Evolutionary conservation across 2,797 vertebrate species (phyloP).

Genomic region (Lepilemur septentrionalis): DNA sequence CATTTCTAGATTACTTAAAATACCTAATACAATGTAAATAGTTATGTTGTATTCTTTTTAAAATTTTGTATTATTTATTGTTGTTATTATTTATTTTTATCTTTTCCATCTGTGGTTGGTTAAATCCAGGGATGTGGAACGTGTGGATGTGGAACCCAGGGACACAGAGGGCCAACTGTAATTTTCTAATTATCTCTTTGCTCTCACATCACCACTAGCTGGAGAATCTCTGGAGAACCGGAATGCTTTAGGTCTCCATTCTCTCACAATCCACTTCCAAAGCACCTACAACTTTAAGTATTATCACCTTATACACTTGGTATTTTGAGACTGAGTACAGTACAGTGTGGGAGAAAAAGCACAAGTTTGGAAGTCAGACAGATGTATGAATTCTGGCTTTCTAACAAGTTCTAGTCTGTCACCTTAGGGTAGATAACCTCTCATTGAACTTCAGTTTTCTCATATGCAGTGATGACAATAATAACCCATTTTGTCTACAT

Average conservation of each 20-base stretch:
- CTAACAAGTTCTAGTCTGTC: neutral
- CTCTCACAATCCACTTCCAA: neutral
- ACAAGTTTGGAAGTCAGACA: neutral
- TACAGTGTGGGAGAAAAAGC: neutral
- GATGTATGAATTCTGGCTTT: neutral
- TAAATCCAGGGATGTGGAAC: neutral
- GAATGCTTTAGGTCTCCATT: neutral
- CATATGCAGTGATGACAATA: neutral
- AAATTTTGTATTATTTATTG: neutral
- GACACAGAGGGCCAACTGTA: neutral
- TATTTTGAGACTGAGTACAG: neutral
- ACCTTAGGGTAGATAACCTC: neutral
- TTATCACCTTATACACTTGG: neutral
- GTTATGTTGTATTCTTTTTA: neutral
- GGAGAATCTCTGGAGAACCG: neutral
- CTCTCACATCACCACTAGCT: neutral
- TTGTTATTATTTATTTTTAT: neutral
- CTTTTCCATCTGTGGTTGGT: neutral
- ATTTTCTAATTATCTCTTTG: neutral
- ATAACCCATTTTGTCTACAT: neutral
- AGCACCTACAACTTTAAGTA: neutral
- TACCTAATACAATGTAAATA: neutral
- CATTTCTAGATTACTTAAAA: neutral
- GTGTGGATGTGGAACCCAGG: too few relatives aligned
- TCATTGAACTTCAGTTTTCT: neutral